Conservation (phyloP, 1,140 invertebrate genomes). For the Littorina saxatilis region DNA sequence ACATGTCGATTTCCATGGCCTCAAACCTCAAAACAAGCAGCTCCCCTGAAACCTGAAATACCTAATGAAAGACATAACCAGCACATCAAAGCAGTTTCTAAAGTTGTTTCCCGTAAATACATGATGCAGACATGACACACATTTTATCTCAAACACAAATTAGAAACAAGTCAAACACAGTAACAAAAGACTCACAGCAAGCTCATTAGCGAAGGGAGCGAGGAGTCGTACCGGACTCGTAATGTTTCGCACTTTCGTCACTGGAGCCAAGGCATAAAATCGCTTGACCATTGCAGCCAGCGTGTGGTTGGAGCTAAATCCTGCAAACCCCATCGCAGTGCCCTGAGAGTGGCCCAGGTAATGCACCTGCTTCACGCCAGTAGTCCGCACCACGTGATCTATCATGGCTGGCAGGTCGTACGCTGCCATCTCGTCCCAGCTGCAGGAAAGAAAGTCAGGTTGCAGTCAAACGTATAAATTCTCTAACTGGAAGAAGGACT, state of each 20-base stretch:
- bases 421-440: constrained; percentile 87
- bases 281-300: constrained; percentile 63
- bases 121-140: no score
- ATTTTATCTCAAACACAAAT: no score
- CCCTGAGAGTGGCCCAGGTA: constrained; percentile 86
- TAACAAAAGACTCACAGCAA: constrained; percentile 62
- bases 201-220: constrained; percentile 69
- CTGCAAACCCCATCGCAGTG: constrained; percentile 77
- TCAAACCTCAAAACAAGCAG: no score
- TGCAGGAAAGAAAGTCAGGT: constrained; percentile 54
- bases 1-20: no score
- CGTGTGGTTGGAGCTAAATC: constrained; percentile 65
- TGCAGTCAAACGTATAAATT: neutral
- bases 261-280: constrained; percentile 84
- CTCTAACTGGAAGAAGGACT: no score
- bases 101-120: no score
- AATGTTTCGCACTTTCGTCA: constrained; percentile 84
- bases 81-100: no score
- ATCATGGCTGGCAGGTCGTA: constrained; percentile 84
- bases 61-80: no score
- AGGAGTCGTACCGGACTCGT: constrained; percentile 79
- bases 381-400: constrained; percentile 80
- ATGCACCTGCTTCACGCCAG: constrained; percentile 78
- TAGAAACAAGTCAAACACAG: no score
- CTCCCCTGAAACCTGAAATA: no score